Percentiles rank a stretch among this genome's conserved stretches.
These are phyloP conservation scores for Chelonia mydas DNA, from an alignment of 2,797 vertebrate genomes.

Conservation along the genomic window DNA sequence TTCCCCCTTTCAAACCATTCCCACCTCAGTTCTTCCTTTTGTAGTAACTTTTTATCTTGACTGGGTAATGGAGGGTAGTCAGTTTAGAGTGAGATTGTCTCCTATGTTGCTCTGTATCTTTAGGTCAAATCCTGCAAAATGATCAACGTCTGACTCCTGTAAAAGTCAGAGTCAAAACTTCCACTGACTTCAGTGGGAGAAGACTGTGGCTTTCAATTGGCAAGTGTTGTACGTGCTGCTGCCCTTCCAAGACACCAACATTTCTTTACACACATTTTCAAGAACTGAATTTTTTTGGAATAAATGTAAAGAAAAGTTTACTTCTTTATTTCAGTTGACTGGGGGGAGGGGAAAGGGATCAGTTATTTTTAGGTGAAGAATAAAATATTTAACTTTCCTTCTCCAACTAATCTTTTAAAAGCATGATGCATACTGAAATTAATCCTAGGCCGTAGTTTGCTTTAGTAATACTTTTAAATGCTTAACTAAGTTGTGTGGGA, in stretches of 20 bases:
- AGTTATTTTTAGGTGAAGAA: background rate
- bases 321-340: slow-evolving; percentile 8
- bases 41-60: background rate
- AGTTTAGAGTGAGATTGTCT: background rate
- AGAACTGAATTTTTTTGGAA: background rate
- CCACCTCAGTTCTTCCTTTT: slow-evolving; percentile 15
- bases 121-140: background rate
- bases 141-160: background rate
- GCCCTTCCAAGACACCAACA: background rate
- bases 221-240: background rate
- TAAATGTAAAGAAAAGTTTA: background rate
- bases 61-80: background rate
- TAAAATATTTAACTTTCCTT: background rate
- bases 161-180: background rate
- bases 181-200: background rate
- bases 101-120: background rate
- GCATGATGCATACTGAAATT: background rate
- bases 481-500: background rate
- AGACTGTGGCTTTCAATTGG: background rate
- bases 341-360: background rate
- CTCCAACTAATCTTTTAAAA: slow-evolving; percentile 9
- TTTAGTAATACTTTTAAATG: background rate
- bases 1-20: background rate
- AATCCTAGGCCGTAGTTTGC: background rate
- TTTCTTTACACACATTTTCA: background rate